Conservation (phyloP, 2,797 vertebrate species). For the Gymnocypris eckloni region DNA sequence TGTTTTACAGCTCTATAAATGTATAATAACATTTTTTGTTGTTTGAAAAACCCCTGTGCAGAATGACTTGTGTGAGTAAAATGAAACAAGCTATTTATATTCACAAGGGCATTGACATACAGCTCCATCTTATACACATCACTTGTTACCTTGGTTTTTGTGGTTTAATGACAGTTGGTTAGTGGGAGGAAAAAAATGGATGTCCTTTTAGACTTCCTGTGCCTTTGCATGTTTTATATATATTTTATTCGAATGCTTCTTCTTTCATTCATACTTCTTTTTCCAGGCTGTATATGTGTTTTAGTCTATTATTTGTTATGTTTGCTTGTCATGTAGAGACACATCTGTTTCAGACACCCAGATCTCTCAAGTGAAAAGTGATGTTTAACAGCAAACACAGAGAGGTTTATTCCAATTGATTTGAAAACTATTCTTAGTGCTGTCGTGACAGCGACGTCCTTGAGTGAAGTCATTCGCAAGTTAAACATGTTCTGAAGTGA, state of each 20-base stretch:
- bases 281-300: neutral
- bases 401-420: slow-evolving; percentile 49
- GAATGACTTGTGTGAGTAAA: neutral
- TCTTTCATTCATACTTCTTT: neutral
- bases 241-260: neutral
- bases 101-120: neutral
- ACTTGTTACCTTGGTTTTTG: slow-evolving; percentile 15
- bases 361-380: slow-evolving; percentile 32
- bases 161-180: slow-evolving; percentile 13
- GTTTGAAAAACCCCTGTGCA: neutral
- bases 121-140: slow-evolving; percentile 13
- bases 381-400: slow-evolving; percentile 41
- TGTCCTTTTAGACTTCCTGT: neutral
- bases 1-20: neutral
- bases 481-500: slow-evolving; percentile 8
- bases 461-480: slow-evolving; percentile 12
- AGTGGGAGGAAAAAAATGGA: neutral
- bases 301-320: neutral
- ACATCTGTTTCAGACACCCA: neutral
- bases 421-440: slow-evolving; percentile 18
- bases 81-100: slow-evolving; percentile 7
- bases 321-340: neutral
- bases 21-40: neutral
- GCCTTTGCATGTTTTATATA: neutral
- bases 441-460: neutral